Percentiles rank a stretch among this genome's conserved stretches.
phyloP scores from a whole-genome alignment of 2,113 vertebrate genomes.

The Ardeotis arabs region DNA sequence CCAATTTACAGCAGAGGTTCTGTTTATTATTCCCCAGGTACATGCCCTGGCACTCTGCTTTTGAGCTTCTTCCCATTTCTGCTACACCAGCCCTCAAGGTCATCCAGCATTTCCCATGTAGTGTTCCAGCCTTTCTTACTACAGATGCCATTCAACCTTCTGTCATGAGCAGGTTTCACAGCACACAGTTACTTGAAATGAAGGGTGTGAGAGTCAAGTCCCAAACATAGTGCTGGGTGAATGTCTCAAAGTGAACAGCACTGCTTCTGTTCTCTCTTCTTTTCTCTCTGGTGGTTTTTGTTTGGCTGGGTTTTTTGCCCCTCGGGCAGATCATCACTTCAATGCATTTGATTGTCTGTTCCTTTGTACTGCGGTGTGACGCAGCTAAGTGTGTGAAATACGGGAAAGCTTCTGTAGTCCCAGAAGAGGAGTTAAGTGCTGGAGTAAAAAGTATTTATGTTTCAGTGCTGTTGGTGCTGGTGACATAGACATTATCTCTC shows the following conservation, averaged over 20 bases:
- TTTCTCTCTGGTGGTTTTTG: neutral
- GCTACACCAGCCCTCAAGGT: neutral
- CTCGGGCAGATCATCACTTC: neutral
- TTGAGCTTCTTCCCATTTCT: neutral
- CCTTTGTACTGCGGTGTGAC: neutral
- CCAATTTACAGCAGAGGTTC: neutral
- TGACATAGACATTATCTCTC: neutral
- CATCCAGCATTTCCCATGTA: neutral
- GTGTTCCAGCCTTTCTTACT: neutral
- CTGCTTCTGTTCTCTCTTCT: neutral
- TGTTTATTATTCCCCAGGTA: neutral
- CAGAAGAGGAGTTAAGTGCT: neutral
- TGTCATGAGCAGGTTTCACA: neutral
- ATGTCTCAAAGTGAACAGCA: neutral
- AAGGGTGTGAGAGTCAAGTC: neutral
- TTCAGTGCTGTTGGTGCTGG: neutral
- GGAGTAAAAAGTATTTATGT: neutral
- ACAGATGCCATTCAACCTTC: neutral
- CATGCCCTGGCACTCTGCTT: neutral
- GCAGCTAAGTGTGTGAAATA: neutral
- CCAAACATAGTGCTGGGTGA: accelerated
- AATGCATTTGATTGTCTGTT: neutral
- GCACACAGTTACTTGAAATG: neutral
- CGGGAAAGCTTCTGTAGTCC: neutral
- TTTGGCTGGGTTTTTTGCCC: neutral